Evolutionary conservation across 2,888 invertebrate genomes (phyloP), one percentile per base, ranked within the genome.

Genomic region (Pseudanteris insignis): DNA sequence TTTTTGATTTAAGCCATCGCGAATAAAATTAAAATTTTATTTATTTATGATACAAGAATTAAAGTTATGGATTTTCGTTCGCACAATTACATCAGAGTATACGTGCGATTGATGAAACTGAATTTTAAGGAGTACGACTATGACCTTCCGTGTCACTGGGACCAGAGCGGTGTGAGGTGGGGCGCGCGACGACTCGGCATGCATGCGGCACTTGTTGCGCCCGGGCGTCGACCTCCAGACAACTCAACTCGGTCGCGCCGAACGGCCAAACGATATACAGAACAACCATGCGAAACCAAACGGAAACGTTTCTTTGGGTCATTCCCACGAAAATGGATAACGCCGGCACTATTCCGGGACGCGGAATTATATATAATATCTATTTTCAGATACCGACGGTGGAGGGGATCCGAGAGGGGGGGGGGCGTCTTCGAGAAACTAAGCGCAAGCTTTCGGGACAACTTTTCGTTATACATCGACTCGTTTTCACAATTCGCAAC

Each of bases 201-300:
- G 70, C 75, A 72, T 74, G 74, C 76, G 75, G 77, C 78, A 79
- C 79, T 79, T 79, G 78, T 79, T 79, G 79, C 78, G 76, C 72
- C 75, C 78, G 79, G 78, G 72, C 79, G 77, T 79, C 78, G 78
- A 79, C 78, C 79, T 78, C 77, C 41, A 29, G 37, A 46, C 58
- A 46, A 36, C 48, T 40, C 44, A 36, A 47, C 46, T 64, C 48
- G 53, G 34, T 21, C 50, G 30, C 50, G 53, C 36, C 41, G 37
- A 50, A 36, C 38, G 55, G 18, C 29, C 37, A 15, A 47, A 60
- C 38, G 44, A 36, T 47, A 37, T 18, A 33, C 10, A 32, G 54
- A 54, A 48, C 34, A 36, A 33, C 33, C 38, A 14, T 13, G 6
- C 57, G 46, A 50, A 58, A 58, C 43, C 43, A 43, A 57, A 48